These are phyloP conservation scores for Tauraco hartlaubi DNA, from an alignment of 2,797 vertebrate genomes.

Conservation along the genomic window DNA sequence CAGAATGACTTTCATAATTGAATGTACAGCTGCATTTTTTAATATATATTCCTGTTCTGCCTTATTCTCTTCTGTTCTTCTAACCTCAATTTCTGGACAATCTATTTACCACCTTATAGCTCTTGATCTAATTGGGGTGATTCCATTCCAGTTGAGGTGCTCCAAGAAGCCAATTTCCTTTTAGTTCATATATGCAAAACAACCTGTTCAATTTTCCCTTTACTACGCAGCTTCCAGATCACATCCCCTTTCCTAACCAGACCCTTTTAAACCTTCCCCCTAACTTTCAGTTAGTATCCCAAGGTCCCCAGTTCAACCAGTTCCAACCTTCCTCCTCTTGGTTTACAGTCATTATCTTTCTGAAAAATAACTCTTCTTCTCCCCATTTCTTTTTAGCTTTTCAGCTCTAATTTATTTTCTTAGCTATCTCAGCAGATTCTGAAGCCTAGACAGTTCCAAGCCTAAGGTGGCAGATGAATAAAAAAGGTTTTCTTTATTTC, in stretches of 20 bases:
- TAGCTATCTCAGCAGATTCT: neutral
- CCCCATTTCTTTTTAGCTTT: neutral
- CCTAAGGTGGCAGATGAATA: neutral
- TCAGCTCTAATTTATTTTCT: neutral
- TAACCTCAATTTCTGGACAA: neutral
- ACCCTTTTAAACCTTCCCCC: neutral
- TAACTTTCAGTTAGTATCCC: neutral
- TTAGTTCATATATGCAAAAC: neutral
- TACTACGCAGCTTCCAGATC: neutral
- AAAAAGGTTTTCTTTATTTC: neutral
- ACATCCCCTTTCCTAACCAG: neutral
- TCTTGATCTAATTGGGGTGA: neutral
- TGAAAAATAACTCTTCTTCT: neutral
- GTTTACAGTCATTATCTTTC: neutral
- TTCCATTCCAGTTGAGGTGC: neutral
- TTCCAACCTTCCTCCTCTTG: neutral
- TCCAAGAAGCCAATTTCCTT: neutral
- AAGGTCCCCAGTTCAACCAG: neutral
- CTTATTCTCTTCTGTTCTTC: neutral
- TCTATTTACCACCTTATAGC: neutral
- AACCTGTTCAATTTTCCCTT: neutral
- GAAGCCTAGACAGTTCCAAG: neutral
- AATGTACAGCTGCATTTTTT: neutral
- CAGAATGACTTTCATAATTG: neutral
- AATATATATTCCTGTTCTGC: neutral